Evolutionary conservation across 2,888 invertebrate species (phyloP), one percentile per base, ranked within the genome.

Genomic region (Trissonchulus sp.): DNA sequence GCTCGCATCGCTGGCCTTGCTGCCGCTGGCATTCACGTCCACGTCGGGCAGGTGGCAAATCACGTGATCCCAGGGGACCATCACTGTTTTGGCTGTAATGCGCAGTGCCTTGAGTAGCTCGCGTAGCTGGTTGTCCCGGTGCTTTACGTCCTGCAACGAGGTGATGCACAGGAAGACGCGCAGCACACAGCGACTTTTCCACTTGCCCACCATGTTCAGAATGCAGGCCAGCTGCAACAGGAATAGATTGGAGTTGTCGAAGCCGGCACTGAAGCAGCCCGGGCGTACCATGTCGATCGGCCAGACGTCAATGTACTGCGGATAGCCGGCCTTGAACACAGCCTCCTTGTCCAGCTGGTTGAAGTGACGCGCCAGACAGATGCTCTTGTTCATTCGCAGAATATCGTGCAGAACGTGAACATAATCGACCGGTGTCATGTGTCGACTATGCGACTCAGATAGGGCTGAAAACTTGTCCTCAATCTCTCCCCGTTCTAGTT

Each of bases 141-240:
- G 78, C 15, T 80, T 80, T 30, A 80, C 78, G 23, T 81, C 81
- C 73, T 72, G 85, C 79, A 81, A 79, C 80, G 77, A 84, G 78
- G 78, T 85, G 82, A 91, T 92, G 79, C 94, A 93, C 75, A 94
- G 88, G 84, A 93, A 93, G 1, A 83, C 84, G 30, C 99, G 88
- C 75, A 99, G 88, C n/a, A 90, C 89, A 8, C 87, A 86, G 80
- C 93, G 86, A 79, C 90, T 90, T 81, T 92, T 93, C 95, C 95
- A 96, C 78, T 91, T 90, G 18, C 91, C 89, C 33, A 93, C 86
- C 87, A 85, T 84, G 60, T 82, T 83, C 37, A 84, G 77, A 77
- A 99, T 96, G 80, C 97, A 97, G 0, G 97, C 94, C 78, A 99
- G 87, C 84, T 99, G 99, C 85, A 99, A 90, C 89, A 97, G 92